phyloP scores from a whole-genome alignment of 2,113 vertebrate species.

The Octodon degus region DNA sequence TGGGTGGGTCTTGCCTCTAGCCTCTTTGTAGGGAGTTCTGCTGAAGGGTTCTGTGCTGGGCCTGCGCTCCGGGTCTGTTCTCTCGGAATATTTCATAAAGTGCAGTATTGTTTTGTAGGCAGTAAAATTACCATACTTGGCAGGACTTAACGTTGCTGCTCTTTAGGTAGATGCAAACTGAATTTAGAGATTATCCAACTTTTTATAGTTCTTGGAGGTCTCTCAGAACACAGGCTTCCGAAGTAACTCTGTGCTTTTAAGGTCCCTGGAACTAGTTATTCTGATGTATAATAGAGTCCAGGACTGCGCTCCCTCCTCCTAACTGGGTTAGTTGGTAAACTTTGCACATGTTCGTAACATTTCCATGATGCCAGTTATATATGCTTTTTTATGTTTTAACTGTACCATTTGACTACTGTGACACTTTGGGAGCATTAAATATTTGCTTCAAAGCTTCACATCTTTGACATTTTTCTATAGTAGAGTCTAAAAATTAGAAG shows the following conservation, averaged over 20 bases:
- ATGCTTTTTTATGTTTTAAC: background rate
- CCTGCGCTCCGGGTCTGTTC: no score
- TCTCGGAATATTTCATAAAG: background rate
- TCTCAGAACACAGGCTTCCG: conserved; percentile 28
- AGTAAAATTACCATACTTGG: background rate
- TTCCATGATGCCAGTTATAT: background rate
- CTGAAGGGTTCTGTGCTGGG: no score
- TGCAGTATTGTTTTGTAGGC: background rate
- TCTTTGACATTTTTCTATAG: conserved; percentile 10
- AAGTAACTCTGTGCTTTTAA: background rate
- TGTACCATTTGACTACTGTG: background rate
- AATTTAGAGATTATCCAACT: background rate
- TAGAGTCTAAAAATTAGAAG: conserved; percentile 29
- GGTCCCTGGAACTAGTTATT: background rate
- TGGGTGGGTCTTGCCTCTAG: no score
- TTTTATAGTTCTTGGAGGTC: background rate
- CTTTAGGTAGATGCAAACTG: conserved; percentile 29
- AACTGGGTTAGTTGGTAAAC: background rate
- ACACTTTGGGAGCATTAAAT: conserved; percentile 30
- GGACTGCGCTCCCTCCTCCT: background rate
- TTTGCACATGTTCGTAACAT: background rate
- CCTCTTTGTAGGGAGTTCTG: no score
- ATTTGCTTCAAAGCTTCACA: conserved; percentile 18
- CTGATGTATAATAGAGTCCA: background rate
- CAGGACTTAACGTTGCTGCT: background rate